A percentile compares a stretch with the other conserved stretches of the same genome.
These are phyloP conservation scores for Mus spretus DNA, from an alignment of 2,797 vertebrate genomes.

Conservation along the genomic window DNA sequence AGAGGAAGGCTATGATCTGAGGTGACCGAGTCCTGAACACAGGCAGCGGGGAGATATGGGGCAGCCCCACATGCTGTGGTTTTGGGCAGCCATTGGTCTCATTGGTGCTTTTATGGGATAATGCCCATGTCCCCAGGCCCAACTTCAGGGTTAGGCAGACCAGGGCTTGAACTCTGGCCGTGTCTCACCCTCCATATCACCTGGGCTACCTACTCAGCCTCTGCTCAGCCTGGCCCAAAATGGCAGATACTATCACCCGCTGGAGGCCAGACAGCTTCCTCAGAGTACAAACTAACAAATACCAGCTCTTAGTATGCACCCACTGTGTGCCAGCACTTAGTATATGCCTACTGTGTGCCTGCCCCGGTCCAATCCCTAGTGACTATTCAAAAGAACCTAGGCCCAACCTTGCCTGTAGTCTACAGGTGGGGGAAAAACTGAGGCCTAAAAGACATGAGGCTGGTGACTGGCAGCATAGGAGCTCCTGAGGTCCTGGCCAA, in stretches of 20 bases:
- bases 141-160: background rate
- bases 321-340: background rate
- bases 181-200: background rate
- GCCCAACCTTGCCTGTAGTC: background rate
- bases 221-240: background rate
- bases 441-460: background rate
- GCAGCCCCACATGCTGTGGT: background rate
- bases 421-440: background rate
- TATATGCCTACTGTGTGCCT: background rate
- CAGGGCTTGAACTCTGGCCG: background rate
- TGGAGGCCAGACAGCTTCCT: background rate
- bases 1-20: background rate
- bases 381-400: background rate
- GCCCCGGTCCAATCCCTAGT: background rate
- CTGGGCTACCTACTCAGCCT: background rate
- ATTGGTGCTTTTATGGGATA: background rate
- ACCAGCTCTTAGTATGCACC: background rate
- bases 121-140: too few species aligned
- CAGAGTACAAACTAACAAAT: background rate
- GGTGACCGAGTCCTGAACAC: background rate
- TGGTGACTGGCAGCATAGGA: background rate
- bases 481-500: too few species aligned
- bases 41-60: background rate
- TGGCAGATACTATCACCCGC: rapidly evolving
- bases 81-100: background rate